phyloP scores from a whole-genome alignment of 2,797 vertebrate genomes.

The Gymnothorax javanicus region DNA sequence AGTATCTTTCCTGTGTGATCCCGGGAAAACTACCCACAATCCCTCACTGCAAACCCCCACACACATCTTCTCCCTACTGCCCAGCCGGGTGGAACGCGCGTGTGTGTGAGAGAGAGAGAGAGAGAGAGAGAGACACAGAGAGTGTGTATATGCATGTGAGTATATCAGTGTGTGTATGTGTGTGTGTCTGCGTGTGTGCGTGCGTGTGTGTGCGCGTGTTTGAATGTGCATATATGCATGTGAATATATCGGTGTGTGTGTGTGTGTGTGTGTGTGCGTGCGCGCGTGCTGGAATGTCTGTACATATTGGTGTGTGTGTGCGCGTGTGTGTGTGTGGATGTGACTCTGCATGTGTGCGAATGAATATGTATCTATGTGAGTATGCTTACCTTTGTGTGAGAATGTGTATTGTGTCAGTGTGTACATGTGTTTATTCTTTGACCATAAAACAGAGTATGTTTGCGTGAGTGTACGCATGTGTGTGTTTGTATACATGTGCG shows the following conservation, averaged over 20 bases:
- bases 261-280: constrained; percentile 2
- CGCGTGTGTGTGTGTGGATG: constrained; percentile 6
- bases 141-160: too few relatives aligned
- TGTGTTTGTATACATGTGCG: background rate
- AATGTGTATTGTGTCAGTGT: background rate
- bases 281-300: background rate
- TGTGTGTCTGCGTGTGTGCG: background rate
- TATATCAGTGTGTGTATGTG: background rate
- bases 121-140: too few relatives aligned
- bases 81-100: background rate
- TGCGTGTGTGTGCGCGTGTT: constrained; percentile 3
- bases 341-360: background rate
- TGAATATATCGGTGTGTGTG: constrained; percentile 20
- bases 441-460: background rate
- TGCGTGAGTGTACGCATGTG: background rate
- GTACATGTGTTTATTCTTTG: background rate
- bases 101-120: background rate
- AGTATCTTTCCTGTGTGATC: background rate
- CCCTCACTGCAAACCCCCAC: background rate
- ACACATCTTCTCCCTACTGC: constrained; percentile 38
- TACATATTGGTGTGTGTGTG: background rate
- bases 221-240: background rate
- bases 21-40: constrained; percentile 28
- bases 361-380: background rate
- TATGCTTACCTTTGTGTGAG: background rate